Base-by-base conservation (phyloP, 2,888 invertebrate genomes). In the Noctua pronuba region DNA sequence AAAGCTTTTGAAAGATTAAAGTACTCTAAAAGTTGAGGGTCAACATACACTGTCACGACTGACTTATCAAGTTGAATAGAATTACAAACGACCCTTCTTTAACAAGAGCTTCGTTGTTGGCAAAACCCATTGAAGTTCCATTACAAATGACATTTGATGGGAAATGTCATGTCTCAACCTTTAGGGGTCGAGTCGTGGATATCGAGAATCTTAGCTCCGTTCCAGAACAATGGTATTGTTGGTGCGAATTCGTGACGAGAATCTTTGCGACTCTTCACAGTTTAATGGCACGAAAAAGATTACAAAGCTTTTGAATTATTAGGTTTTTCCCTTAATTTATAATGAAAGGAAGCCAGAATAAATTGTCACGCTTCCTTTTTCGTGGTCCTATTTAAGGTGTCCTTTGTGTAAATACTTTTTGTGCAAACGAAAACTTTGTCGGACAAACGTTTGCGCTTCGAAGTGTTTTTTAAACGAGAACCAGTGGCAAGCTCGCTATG, bases 81-180 rank as follows among this genome's bases (percentile, higher is more conserved):
- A 70, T 62, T 49, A 16, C 38, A 24, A 64, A 38, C 24, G 58
- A 70, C 65, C 60, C 58, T 41, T 49, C 71, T 38, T 44, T 52
- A 62, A 78, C 49, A 79, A 64, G 41, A 24, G 64, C 46, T 67
- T 60, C 31, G n/a, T 31, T 28, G 18, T 75, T 65, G 41, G 64
- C 77, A 81, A 68, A 84, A 73, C 60, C 77, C 70, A 84, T 82
- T 87, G 86, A 82, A 71, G 76, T 83, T 84, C 77, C 46, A 71
- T 75, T 65, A 62, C 80, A 88, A 88, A 79, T 88, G 90, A 80
- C 89, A 90, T 91, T 91, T 90, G 79, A 84, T 72, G 79, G 77
- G 72, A 89, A 91, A 92, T 90, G 88, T 83, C 90, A 87, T 87
- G 78, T 82, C 70, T 76, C 84, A 88, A 90, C 92, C 90, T 92